A percentile compares a stretch with the other conserved stretches of the same genome.
Evolutionary conservation across 1,140 invertebrate species (phyloP).

Genomic region (Ctenoplectra terminalis): DNA sequence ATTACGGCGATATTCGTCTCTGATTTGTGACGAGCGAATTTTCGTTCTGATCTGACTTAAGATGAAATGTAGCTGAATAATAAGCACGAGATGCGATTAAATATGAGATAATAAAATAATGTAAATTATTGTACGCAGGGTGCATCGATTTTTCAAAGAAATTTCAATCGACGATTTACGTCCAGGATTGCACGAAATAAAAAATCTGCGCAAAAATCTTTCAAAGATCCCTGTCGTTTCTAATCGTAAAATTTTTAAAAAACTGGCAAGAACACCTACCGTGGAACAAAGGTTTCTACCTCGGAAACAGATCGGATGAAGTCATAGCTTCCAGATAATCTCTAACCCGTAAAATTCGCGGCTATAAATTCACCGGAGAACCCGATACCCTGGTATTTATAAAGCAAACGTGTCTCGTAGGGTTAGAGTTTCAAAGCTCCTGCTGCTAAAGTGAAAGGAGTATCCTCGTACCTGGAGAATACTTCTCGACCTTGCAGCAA

Average conservation of each 20-base stretch:
- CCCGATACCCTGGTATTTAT: constrained; percentile 53
- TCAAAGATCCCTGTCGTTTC: not conserved
- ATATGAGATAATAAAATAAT: too few relatives aligned
- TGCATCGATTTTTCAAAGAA: too few relatives aligned
- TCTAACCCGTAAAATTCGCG: constrained; percentile 3
- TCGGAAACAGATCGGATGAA: constrained; percentile 7
- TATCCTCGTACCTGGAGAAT: constrained; percentile 44
- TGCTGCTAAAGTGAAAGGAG: constrained; percentile 54
- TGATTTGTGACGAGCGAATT: too few relatives aligned
- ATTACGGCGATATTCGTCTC: not conserved
- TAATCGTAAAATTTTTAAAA: not conserved
- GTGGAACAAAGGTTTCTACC: not conserved
- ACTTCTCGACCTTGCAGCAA: constrained; percentile 28
- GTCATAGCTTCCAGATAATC: constrained; percentile 28
- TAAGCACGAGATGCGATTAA: too few relatives aligned
- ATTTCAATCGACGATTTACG: too few relatives aligned
- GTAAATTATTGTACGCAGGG: too few relatives aligned
- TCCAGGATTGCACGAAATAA: too few relatives aligned
- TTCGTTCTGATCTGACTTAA: too few relatives aligned
- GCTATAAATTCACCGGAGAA: constrained; percentile 38
- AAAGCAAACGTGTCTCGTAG: constrained; percentile 49
- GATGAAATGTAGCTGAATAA: not conserved
- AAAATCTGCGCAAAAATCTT: not conserved
- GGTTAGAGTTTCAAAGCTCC: constrained; percentile 55
- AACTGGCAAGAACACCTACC: not conserved